phyloP scores from a whole-genome alignment of 2,888 invertebrate species.

The Pyrrhosoma nymphula region DNA sequence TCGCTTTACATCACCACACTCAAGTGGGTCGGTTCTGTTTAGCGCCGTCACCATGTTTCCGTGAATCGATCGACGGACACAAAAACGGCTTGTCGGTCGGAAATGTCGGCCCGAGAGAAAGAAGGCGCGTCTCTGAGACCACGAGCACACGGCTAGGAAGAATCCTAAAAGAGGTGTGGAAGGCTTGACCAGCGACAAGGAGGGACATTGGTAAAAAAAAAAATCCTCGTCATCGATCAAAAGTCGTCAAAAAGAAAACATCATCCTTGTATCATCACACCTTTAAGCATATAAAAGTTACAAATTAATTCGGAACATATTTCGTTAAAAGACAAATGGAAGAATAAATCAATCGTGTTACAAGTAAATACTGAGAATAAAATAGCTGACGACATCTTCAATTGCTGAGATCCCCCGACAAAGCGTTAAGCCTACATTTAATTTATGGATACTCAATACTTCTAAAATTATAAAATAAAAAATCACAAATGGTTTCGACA shows the following conservation, averaged over 20 bases:
- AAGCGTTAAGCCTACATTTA: too few species aligned
- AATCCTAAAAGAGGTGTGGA: neutral
- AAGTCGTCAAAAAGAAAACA: neutral
- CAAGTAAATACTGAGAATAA: too few species aligned
- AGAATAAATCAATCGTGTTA: too few species aligned
- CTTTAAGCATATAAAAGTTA: too few species aligned
- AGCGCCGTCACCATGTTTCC: neutral
- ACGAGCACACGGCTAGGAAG: neutral
- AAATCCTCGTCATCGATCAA: neutral
- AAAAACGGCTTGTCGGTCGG: neutral
- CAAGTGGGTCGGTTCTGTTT: conserved; percentile 11
- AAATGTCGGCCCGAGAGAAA: neutral
- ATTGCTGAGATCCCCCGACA: too few species aligned
- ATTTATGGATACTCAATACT: too few species aligned
- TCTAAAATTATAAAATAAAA: too few species aligned
- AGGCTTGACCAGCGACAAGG: neutral
- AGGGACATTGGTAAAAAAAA: neutral
- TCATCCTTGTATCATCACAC: too few species aligned
- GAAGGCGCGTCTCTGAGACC: neutral
- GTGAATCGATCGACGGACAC: neutral
- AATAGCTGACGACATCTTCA: too few species aligned
- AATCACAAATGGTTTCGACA: too few species aligned
- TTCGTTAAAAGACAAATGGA: too few species aligned
- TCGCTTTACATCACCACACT: neutral
- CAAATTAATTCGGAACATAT: too few species aligned